Conservation (phyloP, 2,888 invertebrate genomes). For the Oxystoma pomonae region DNA sequence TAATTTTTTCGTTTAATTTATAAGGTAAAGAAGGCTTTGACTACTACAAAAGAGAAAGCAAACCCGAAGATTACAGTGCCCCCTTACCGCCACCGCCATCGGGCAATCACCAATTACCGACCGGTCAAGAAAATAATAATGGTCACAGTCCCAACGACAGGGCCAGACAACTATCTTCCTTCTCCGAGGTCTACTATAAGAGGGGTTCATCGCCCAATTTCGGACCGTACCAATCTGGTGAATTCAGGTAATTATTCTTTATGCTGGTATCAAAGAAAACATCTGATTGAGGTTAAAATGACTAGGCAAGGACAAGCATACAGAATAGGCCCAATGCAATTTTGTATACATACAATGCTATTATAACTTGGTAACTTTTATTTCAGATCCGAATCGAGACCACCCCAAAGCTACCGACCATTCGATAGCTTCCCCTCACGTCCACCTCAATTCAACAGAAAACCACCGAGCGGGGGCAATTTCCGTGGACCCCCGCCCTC, state of each 20-base stretch:
- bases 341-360: too few relatives aligned
- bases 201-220: conserved; percentile 27
- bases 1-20: too few relatives aligned
- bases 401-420: conserved; percentile 55
- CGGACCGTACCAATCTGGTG: conserved; percentile 27
- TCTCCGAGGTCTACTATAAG: conserved; percentile 33
- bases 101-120: conserved; percentile 2
- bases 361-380: too few relatives aligned
- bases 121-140: conserved; percentile 12
- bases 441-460: conserved; percentile 21
- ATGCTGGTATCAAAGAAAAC: too few relatives aligned
- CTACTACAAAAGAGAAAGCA: conserved; percentile 48
- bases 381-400: conserved; percentile 32
- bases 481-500: conserved; percentile 32
- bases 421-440: conserved; percentile 38
- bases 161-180: conserved; percentile 37
- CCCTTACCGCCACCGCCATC: conserved; percentile 14
- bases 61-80: conserved; percentile 47
- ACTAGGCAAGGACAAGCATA: too few relatives aligned
- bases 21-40: conserved; percentile 52
- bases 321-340: too few relatives aligned
- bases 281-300: too few relatives aligned
- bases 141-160: conserved; percentile 20
- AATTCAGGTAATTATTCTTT: not conserved
- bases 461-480: conserved; percentile 19